A percentile compares a stretch with the other conserved stretches of the same genome.
Conservation (phyloP, 1,140 invertebrate genomes). For the Vanessa tameamea region DNA sequence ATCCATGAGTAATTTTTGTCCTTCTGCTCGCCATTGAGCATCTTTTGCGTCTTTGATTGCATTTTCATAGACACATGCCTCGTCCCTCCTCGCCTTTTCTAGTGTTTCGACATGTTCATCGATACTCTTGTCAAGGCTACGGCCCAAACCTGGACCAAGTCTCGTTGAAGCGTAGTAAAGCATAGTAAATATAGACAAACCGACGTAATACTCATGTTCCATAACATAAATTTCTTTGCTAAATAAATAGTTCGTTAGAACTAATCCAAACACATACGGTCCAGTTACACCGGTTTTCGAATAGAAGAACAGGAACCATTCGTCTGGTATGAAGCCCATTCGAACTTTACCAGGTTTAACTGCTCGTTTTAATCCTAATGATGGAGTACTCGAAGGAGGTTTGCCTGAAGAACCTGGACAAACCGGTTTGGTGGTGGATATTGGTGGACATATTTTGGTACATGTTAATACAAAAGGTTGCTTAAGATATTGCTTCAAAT, state of each 20-base stretch:
- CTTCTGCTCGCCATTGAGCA: constrained; percentile 88
- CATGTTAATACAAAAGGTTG: constrained; percentile 23
- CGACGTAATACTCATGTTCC: constrained; percentile 94
- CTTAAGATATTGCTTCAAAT: neutral
- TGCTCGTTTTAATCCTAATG: constrained; percentile 41
- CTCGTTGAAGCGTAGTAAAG: constrained; percentile 84
- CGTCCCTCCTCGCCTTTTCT: constrained; percentile 48
- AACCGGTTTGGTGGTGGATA: neutral
- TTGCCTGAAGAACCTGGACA: neutral
- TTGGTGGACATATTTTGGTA: constrained; percentile 41
- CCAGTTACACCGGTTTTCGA: constrained; percentile 94
- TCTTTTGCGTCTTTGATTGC: constrained; percentile 85
- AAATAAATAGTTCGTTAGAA: constrained; percentile 88
- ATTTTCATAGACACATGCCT: constrained; percentile 62
- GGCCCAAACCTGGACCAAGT: constrained; percentile 84
- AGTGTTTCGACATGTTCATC: constrained; percentile 79
- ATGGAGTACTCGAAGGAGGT: neutral
- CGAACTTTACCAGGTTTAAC: constrained; percentile 48
- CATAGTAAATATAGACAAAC: constrained; percentile 87
- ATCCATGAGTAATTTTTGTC: constrained; percentile 88
- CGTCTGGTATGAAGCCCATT: constrained; percentile 61
- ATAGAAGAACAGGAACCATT: constrained; percentile 92
- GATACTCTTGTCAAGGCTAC: constrained; percentile 85
- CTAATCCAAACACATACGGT: constrained; percentile 91
- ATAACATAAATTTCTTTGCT: constrained; percentile 96